Conservation (phyloP, 2,113 vertebrate genomes). For the Leptosomus discolor region DNA sequence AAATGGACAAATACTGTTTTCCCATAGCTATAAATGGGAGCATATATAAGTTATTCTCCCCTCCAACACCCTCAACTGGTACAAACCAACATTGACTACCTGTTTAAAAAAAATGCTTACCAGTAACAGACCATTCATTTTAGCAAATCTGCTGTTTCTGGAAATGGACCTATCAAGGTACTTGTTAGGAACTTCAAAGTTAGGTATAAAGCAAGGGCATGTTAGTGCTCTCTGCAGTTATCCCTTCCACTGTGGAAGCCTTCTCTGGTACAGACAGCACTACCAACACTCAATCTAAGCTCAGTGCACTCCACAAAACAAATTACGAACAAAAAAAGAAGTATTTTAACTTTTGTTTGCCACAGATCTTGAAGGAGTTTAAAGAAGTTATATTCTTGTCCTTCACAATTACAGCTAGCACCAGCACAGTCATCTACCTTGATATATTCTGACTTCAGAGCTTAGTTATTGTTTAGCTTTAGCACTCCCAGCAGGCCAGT, state of each 20-base stretch:
- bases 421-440: neutral
- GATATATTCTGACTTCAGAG: neutral
- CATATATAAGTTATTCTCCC: neutral
- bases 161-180: neutral
- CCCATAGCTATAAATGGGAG: neutral
- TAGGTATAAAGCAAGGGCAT: neutral
- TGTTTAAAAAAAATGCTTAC: neutral
- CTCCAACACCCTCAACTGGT: neutral
- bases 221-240: neutral
- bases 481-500: neutral
- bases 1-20: neutral
- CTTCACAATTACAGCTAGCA: neutral
- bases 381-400: neutral
- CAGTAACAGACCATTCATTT: neutral
- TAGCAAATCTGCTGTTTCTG: neutral
- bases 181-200: neutral
- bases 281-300: neutral
- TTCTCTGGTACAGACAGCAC: neutral
- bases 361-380: neutral
- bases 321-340: rapidly evolving
- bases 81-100: neutral
- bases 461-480: neutral
- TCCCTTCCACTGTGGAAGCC: neutral
- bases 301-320: neutral
- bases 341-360: neutral